Conservation (phyloP, 53 echinoderm and acorn worm genomes). For the Arbacia lixula region DNA sequence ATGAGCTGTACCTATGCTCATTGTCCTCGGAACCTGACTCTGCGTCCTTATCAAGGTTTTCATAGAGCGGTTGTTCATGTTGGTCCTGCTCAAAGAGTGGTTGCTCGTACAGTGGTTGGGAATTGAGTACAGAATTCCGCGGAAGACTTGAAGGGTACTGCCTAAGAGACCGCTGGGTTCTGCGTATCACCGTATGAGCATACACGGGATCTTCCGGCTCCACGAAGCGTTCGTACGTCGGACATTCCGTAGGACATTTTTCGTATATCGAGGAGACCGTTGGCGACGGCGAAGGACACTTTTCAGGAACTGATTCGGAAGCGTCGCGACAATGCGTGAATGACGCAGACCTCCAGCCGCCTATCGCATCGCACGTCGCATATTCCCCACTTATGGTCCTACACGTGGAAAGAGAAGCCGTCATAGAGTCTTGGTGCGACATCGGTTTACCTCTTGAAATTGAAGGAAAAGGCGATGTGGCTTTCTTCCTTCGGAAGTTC, state of each 20-base stretch:
- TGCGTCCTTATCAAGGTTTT: conserved; percentile 15
- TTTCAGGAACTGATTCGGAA: not conserved
- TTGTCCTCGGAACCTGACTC: not conserved
- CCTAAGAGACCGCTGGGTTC: conserved; percentile 5
- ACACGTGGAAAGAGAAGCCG: conserved; percentile 3
- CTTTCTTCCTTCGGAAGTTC: conserved; percentile 24
- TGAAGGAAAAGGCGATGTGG: conserved; percentile 30
- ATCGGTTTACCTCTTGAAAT: conserved; percentile 3
- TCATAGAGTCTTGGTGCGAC: not conserved
- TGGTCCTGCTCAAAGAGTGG: conserved; percentile 16
- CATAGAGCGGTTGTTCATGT: conserved; percentile 48
- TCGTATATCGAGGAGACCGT: not conserved
- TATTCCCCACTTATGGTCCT: conserved; percentile 31
- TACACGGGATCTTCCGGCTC: conserved; percentile 37
- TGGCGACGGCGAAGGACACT: not conserved
- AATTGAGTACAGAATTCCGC: not conserved
- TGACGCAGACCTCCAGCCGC: conserved; percentile 24
- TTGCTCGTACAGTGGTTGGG: conserved; percentile 32
- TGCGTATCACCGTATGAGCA: conserved; percentile 24
- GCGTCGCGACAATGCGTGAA: conserved; percentile 20
- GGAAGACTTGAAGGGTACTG: conserved; percentile 19
- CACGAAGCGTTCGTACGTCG: conserved; percentile 32
- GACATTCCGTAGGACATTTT: not conserved
- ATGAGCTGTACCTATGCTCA: conserved; percentile 19
- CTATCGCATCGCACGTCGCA: conserved; percentile 24